Conservation (phyloP, 2,797 vertebrate species). For the Cryptoprocta ferox region DNA sequence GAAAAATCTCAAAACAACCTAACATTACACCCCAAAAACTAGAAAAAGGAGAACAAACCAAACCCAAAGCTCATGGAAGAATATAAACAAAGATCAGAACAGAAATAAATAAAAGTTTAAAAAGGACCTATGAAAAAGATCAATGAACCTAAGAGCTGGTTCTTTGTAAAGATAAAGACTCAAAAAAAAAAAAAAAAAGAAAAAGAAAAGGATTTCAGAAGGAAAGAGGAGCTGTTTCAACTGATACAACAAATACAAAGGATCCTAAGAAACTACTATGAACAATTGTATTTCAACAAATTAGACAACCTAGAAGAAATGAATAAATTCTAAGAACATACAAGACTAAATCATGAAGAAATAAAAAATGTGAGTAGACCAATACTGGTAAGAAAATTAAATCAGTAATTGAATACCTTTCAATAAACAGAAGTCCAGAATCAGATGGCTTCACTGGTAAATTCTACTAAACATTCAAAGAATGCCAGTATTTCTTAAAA, state of each 20-base stretch:
- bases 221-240: background rate
- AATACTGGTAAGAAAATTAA: background rate
- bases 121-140: background rate
- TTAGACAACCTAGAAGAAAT: background rate
- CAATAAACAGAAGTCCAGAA: background rate
- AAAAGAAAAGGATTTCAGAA: background rate
- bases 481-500: background rate
- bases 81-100: background rate
- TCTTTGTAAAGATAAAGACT: background rate
- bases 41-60: background rate
- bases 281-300: background rate
- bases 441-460: background rate
- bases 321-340: background rate
- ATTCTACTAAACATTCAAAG: background rate
- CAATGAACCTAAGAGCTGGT: background rate
- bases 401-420: background rate
- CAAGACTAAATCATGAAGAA: background rate
- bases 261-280: background rate
- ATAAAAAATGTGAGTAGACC: background rate
- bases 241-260: background rate
- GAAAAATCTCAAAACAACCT: background rate
- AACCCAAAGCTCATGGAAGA: background rate
- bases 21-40: background rate
- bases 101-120: background rate
- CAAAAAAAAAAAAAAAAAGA: background rate